Evolutionary conservation across 1,140 invertebrate species (phyloP), one percentile per base, ranked within the genome.

Genomic region (Sycobia sp.): DNA sequence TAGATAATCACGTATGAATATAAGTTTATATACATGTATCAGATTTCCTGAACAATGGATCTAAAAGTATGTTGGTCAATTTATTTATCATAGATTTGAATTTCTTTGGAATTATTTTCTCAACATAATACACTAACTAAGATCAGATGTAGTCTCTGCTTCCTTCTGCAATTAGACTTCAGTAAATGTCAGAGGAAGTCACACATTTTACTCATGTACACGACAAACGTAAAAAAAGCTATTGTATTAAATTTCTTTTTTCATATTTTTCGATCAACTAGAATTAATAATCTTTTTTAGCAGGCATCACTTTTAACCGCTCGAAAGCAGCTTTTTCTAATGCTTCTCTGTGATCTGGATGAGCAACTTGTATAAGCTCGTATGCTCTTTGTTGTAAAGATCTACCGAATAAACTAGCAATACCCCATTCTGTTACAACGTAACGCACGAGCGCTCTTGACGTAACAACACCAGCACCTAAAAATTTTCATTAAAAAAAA

Each of bases 391-490:
- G 95, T 14, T 94, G 85, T 8, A 97, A 82, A 50, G 88, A 91
- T 76, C 95, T 96, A n/a, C 95, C 96, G 78, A 97, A 98, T 2
- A 98, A 78, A 63, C 89, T 87, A 0, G 95, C 95, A 67, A 97
- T 95, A 38, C 96, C 96, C 70, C 93, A 86, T 77, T 98, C 96
- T 0, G 96, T 98, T 0, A 97, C 95, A 4, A 98, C 87, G 76
- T 98, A 98, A 71, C 96, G 91, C 4, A 93, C 93, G 72, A 97
- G 93, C 2, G 93, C 95, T 72, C 95, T 85, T 0, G 91, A 91
- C 2, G 96, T 97, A 4, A 97, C 95, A 14, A 98, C 94, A 44
- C 95, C 95, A 67, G 92, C 93, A 70, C 95, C 95, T 95, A 56
- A 74, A 36, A 27, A 41, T n/a, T 25, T 18, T 43, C 14, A 9